Base-by-base conservation (phyloP, 2,797 vertebrate species). In the Aeoliscus strigatus region DNA sequence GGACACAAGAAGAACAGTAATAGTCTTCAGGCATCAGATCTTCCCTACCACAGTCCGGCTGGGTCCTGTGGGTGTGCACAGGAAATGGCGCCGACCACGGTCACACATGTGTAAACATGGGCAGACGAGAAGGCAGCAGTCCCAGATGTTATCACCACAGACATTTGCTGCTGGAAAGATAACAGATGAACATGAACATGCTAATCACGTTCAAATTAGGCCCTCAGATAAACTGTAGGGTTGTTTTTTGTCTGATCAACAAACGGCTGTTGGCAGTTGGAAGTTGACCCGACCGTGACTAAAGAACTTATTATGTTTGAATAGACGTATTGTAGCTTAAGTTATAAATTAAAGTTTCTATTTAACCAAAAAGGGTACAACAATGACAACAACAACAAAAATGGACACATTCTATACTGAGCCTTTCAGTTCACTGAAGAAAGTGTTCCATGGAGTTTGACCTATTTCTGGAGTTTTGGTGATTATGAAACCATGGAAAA, bases 21-120 rank as follows among this genome's bases (percentile, higher is more conserved):
- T 30, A 39, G n/a, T n/a, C n/a, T n/a, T n/a, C n/a, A 13, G 17
- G 35, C 38, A 46, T 56, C 52, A 28, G 31, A 53, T 47, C 24
- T 38, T 26, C 27, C 58, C 50, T 12, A 17, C 54, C 40, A 46
- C 36, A 34, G 41, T 54, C 4, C 27, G 30, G 39, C 53, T 47
- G 26, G 43, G 31, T 17, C 37, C 46, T 54, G 49, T 57, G 73
- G 68, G 70, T 48, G 64, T 21, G 10, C 43, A 70, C 70, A 77
- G 79, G 75, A 80, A 76, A 73, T 6, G 77, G 73, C 66, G 59
- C 68, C 56, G 68, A 62, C 46, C 36, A 25, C 30, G 8, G 52
- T 64, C 62, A 73, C 60, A 65, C 67, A 61, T 77, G 54, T 79
- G 69, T 81, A 84, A 84, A 83, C 79, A 79, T 4, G 40, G 51